These are phyloP conservation scores for Pollenia labialis DNA, from an alignment of 2,888 invertebrate genomes.

Conservation along the genomic window DNA sequence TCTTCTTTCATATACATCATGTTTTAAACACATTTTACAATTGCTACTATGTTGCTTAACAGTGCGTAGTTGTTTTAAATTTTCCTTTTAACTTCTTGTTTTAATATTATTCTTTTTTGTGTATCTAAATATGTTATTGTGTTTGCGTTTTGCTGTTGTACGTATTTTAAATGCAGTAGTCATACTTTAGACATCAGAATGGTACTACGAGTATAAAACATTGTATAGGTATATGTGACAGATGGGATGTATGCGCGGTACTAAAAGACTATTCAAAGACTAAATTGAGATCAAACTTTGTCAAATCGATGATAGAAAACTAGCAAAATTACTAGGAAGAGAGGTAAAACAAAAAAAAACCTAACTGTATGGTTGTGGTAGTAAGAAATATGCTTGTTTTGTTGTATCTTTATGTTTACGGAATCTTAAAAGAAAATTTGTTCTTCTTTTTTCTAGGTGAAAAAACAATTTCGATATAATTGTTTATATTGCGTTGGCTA, in stretches of 20 bases:
- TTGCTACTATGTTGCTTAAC: constrained; percentile 62
- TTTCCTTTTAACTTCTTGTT: constrained; percentile 23
- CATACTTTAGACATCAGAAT: neutral
- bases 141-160: neutral
- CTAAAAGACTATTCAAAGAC: neutral
- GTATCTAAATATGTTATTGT: neutral
- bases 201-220: neutral
- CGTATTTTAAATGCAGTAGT: constrained; percentile 19
- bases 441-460: too few species aligned
- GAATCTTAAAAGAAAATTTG: too few species aligned
- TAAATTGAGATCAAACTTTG: too few species aligned
- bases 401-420: too few species aligned
- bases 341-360: too few species aligned
- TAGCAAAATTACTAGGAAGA: too few species aligned
- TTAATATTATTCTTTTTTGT: constrained; percentile 6
- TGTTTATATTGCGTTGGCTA: too few species aligned
- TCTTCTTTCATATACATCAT: constrained; percentile 49
- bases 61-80: constrained; percentile 52
- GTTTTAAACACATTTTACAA: constrained; percentile 63
- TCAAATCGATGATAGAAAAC: too few species aligned
- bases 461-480: too few species aligned
- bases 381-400: too few species aligned
- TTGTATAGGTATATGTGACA: neutral
- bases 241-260: neutral
- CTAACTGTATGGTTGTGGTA: too few species aligned